Percentiles rank a stretch among this genome's conserved stretches.
phyloP scores from a whole-genome alignment of 2,888 invertebrate species.

The Xylota segnis region DNA sequence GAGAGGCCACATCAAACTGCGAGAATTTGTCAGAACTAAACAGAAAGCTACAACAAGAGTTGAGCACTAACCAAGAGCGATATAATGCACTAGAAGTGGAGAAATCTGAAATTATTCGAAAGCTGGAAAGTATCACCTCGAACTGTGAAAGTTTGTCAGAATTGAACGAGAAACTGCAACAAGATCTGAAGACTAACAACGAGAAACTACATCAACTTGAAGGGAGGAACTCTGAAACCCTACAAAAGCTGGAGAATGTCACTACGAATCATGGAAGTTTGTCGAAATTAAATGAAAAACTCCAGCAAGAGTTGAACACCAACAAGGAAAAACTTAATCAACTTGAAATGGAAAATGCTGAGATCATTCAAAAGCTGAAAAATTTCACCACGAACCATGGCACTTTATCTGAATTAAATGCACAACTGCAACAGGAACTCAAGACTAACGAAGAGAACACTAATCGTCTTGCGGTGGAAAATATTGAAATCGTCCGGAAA shows the following conservation, averaged over 20 bases:
- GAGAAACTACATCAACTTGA: constrained; percentile 82
- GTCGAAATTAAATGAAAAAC: constrained; percentile 86
- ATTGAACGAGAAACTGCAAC: constrained; percentile 78
- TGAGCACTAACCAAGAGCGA: constrained; percentile 21
- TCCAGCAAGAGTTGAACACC: constrained; percentile 85
- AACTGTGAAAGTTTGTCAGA: constrained; percentile 78
- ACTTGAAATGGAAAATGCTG: constrained; percentile 63
- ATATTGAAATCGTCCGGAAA: constrained; percentile 78
- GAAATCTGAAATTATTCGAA: constrained; percentile 42
- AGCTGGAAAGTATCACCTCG: constrained; percentile 84
- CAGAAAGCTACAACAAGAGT: constrained; percentile 35
- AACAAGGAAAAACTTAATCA: constrained; percentile 62
- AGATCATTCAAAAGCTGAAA: constrained; percentile 55
- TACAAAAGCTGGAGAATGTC: constrained; percentile 82
- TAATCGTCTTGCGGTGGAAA: constrained; percentile 22
- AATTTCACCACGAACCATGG: constrained; percentile 71
- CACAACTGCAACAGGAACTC: constrained; percentile 32
- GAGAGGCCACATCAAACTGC: constrained; percentile 76
- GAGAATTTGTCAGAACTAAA: constrained; percentile 77
- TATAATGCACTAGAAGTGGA: constrained; percentile 72
- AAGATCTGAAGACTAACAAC: constrained; percentile 77
- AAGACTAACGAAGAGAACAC: constrained; percentile 86
- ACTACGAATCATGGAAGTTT: constrained; percentile 86
- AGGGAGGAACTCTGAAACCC: constrained; percentile 80
- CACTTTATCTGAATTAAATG: constrained; percentile 78